These are phyloP conservation scores for Callipepla squamata DNA, from an alignment of 2,113 vertebrate genomes.

Conservation along the genomic window DNA sequence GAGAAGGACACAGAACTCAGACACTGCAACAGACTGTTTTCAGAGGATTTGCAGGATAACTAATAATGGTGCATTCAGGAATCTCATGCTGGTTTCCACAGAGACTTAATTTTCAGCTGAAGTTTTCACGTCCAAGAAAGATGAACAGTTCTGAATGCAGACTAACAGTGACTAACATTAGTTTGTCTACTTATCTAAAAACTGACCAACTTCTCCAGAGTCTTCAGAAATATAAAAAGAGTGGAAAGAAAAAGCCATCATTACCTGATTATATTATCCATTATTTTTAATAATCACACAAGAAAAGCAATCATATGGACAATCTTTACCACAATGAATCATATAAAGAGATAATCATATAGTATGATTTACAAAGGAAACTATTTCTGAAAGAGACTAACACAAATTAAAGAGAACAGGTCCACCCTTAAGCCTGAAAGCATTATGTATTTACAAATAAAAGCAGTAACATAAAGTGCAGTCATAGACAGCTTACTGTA, in stretches of 20 bases:
- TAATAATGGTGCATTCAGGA: background rate
- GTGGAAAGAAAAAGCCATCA: background rate
- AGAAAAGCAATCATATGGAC: background rate
- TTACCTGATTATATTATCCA: background rate
- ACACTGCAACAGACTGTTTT: background rate
- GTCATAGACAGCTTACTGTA: background rate
- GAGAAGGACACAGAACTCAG: background rate
- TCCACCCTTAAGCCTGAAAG: background rate
- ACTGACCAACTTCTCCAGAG: background rate
- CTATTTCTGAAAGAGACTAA: background rate
- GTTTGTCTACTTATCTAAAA: background rate
- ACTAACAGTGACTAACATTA: background rate
- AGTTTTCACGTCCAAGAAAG: background rate
- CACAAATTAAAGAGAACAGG: background rate
- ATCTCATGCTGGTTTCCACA: background rate
- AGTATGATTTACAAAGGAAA: background rate
- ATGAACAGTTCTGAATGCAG: background rate
- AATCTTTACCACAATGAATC: background rate
- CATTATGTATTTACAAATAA: rapidly evolving
- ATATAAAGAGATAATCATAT: background rate
- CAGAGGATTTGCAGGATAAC: background rate
- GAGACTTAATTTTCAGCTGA: background rate
- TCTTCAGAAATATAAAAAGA: background rate
- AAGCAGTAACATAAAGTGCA: background rate
- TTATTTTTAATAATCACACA: background rate